These are phyloP conservation scores for Tolypeutes matacus DNA, from an alignment of 2,797 vertebrate genomes.

Conservation along the genomic window DNA sequence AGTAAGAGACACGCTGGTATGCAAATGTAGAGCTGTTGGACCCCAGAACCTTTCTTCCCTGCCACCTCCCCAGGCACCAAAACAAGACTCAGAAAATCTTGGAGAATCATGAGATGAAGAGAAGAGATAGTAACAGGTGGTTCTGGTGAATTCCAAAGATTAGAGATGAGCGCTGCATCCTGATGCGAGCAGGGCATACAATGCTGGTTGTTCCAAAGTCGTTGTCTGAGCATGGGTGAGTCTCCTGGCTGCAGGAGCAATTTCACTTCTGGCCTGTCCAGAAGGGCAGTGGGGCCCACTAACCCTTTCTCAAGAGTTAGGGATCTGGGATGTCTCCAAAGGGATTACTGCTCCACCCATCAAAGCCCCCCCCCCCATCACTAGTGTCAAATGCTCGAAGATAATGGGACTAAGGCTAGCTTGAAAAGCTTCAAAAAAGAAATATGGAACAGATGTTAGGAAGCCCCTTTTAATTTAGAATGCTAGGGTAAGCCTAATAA, in stretches of 20 bases:
- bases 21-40: background rate
- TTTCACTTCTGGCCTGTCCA: background rate
- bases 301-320: background rate
- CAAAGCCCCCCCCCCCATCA: background rate
- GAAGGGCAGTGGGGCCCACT: background rate
- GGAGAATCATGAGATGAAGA: background rate
- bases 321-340: background rate
- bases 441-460: constrained; percentile 86
- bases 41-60: background rate
- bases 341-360: background rate
- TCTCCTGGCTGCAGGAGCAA: background rate
- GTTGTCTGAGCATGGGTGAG: background rate
- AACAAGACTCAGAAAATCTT: background rate
- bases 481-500: constrained; percentile 72
- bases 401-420: constrained; percentile 78
- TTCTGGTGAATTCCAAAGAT: background rate
- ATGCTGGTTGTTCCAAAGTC: background rate
- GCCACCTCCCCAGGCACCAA: background rate
- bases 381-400: constrained; percentile 73
- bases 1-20: background rate
- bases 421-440: constrained; percentile 79
- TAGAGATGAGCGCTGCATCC: background rate
- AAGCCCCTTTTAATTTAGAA: constrained; percentile 73
- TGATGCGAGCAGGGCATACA: background rate
- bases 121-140: background rate